Percentiles rank a stretch among this genome's conserved stretches.
phyloP scores from a whole-genome alignment of 2,113 vertebrate species.

The Falco punctatus region DNA sequence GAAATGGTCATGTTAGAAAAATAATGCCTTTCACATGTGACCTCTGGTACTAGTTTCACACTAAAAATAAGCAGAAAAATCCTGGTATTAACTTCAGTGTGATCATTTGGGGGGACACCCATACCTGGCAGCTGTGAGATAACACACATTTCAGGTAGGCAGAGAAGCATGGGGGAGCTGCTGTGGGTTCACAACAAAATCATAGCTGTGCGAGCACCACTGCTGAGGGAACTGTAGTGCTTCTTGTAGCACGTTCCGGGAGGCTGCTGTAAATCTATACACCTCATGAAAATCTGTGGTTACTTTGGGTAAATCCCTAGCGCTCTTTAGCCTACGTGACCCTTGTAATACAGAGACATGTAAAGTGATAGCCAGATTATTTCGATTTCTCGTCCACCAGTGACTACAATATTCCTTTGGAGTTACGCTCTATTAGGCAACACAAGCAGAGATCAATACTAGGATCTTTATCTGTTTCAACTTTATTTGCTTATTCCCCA shows the following conservation, averaged over 20 bases:
- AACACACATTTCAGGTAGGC: background rate
- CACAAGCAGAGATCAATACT: constrained; percentile 74
- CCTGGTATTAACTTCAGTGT: background rate
- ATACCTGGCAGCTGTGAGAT: background rate
- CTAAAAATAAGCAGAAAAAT: background rate
- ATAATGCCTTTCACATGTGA: background rate
- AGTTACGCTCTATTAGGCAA: constrained; percentile 66
- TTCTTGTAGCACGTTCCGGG: background rate
- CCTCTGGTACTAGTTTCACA: background rate
- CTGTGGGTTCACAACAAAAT: background rate
- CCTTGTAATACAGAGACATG: constrained; percentile 50
- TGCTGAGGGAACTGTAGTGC: background rate
- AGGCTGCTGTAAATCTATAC: background rate
- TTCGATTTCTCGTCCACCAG: constrained; percentile 60
- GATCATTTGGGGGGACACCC: background rate
- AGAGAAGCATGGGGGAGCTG: background rate
- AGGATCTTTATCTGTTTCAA: constrained; percentile 66
- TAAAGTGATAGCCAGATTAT: constrained; percentile 54
- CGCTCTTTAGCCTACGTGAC: constrained; percentile 49
- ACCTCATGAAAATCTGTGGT: constrained; percentile 15
- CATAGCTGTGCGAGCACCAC: background rate
- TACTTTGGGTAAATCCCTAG: constrained; percentile 23
- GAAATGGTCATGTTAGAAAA: background rate
- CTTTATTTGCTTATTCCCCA: constrained; percentile 62
- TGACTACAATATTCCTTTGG: constrained; percentile 64